Base-by-base conservation (phyloP, 2,797 vertebrate species). In the Antrozous pallidus region DNA sequence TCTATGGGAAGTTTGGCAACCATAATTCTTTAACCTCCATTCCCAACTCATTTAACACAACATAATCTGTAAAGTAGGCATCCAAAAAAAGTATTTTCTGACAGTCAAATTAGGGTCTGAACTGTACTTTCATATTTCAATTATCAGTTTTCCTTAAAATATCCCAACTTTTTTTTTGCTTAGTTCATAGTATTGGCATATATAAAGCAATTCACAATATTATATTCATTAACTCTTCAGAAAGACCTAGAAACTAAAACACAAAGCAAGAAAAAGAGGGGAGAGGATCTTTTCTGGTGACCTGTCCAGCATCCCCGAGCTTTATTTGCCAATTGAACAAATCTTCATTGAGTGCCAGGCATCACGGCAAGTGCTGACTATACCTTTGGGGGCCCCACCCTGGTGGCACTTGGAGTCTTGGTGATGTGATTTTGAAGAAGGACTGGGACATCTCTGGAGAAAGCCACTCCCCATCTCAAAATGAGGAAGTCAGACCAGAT, bases 141-240 rank as follows among this genome's bases (percentile, higher is more conserved):
- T 88, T 67, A 94, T 61, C 31, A 82, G 28, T 85, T 89, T 91
- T 80, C 80, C 80, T 92, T 91, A 92, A 92, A 92, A 73, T 77
- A 67, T 49, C 11, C n/a, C 61, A 51, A 42, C 33, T 49, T 88
- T 90, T 88, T 90, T 88, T 91, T 24, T 28, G 49, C 40, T 94
- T 40, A 42, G 40, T 85, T 89, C 61, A 26, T 36, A 58, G 26
- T 58, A 58, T 28, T 58, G 26, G 56, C 24, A 58, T 58, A 28
- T 58, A 75, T 74, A 79, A 95, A 95, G 38, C 28, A 81, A 38
- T 71, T 94, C 51, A 58, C 49, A 86, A 67, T 58, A 36, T 42
- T 70, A 56, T 45, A 36, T 6, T 81, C 45, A 49, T 16, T 45
- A 22, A 80, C 56, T 91, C 42, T 74, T 84, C 51, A 84, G 20